Conservation (phyloP, 2,888 invertebrate genomes). For the Pemphredon lugubris region DNA sequence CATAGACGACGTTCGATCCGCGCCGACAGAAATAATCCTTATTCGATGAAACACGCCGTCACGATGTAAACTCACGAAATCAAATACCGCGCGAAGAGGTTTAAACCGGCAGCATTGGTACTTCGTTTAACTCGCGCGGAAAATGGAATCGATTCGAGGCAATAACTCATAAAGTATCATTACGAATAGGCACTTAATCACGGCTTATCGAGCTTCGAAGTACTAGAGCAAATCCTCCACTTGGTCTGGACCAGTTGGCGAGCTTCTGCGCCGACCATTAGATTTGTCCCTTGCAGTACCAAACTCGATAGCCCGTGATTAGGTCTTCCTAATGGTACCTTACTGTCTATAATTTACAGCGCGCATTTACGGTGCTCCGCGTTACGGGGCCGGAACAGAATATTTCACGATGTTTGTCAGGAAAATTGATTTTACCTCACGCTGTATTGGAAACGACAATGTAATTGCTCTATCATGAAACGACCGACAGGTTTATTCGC, state of each 20-base stretch:
- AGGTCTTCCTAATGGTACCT: conserved; percentile 41
- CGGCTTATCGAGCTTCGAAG: conserved; percentile 56
- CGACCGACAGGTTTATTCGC: no score
- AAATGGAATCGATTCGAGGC: conserved; percentile 58
- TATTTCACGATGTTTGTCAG: no score
- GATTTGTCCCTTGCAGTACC: conserved; percentile 39
- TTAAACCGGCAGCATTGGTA: conserved; percentile 39
- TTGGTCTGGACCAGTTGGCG: conserved; percentile 48
- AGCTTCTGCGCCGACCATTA: conserved; percentile 49
- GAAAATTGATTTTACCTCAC: no score
- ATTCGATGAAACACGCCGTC: no score
- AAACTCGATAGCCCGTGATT: conserved; percentile 52
- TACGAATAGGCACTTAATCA: conserved; percentile 61
- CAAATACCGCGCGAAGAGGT: conserved; percentile 11
- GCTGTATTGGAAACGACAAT: no score
- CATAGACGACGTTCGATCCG: no score
- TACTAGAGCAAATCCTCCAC: conserved; percentile 52
- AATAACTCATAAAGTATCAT: conserved; percentile 65
- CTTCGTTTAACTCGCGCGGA: conserved; percentile 55
- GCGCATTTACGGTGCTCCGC: not conserved
- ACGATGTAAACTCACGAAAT: no score
- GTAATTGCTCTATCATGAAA: no score
- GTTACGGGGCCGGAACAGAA: not conserved
- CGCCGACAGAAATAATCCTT: no score
- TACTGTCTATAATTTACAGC: conserved; percentile 40